Conservation (phyloP, 2,113 vertebrate genomes). For the Sisor rabdophorus region DNA sequence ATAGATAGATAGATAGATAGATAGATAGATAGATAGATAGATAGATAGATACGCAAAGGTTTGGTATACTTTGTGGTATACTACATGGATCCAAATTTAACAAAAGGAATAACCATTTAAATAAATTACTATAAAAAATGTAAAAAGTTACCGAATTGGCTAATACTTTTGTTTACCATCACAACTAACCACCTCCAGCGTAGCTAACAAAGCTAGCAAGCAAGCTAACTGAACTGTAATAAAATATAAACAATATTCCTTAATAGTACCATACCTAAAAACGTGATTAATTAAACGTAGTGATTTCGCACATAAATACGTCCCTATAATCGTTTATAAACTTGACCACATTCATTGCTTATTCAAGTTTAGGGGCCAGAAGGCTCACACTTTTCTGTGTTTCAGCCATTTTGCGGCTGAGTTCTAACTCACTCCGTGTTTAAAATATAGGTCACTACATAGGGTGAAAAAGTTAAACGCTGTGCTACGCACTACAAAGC, state of each 20-base stretch:
- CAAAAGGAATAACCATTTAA: not conserved
- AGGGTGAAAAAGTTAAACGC: fast-evolving
- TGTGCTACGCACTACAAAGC: not conserved
- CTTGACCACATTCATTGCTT: constrained; percentile 13
- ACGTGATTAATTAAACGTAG: not conserved
- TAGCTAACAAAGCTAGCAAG: constrained; percentile 19
- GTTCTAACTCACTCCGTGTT: not conserved
- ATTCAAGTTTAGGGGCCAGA: constrained; percentile 12
- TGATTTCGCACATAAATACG: not conserved
- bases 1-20: not conserved
- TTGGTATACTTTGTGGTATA: not conserved
- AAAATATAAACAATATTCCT: not conserved
- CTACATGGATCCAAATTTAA: not conserved
- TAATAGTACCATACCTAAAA: constrained; percentile 15
- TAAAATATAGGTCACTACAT: not conserved
- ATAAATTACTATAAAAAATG: not conserved
- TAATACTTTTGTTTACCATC: not conserved
- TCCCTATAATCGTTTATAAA: not conserved
- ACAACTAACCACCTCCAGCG: not conserved
- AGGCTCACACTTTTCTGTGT: not conserved
- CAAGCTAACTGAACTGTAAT: constrained; percentile 2
- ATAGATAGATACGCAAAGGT: not conserved
- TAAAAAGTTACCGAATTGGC: not conserved
- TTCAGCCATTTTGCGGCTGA: constrained; percentile 21
- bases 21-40: not conserved